Conservation (phyloP, 2,888 invertebrate species). For the Eilema griseolum region DNA sequence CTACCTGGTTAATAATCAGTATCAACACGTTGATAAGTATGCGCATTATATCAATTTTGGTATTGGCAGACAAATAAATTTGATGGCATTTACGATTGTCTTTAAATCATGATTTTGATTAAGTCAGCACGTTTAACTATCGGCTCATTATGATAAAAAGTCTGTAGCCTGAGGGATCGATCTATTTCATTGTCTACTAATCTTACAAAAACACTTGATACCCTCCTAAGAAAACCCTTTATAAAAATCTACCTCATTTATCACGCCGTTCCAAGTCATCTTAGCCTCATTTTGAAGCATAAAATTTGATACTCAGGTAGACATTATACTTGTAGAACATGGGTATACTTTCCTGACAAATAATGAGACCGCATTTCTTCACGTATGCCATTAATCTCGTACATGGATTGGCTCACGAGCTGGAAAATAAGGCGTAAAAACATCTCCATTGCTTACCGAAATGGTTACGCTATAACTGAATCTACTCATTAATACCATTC, state of each 20-base stretch:
- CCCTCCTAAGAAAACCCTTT: not conserved
- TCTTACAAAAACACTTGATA: not conserved
- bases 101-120: too few relatives aligned
- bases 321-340: constrained; percentile 27
- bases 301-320: constrained; percentile 38
- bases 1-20: too few relatives aligned
- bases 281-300: constrained; percentile 26
- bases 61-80: too few relatives aligned
- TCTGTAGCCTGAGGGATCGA: not conserved
- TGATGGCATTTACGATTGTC: too few relatives aligned
- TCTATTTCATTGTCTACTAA: not conserved
- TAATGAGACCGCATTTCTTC: constrained; percentile 42
- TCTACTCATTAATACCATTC: constrained; percentile 47
- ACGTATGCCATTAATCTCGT: constrained; percentile 44
- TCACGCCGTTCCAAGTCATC: constrained; percentile 21
- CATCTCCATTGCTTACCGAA: constrained; percentile 32
- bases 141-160: too few relatives aligned
- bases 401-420: constrained; percentile 47
- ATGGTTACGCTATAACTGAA: constrained; percentile 38
- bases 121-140: too few relatives aligned
- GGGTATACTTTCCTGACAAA: constrained; percentile 25
- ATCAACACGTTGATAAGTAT: too few relatives aligned
- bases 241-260: constrained; percentile 27
- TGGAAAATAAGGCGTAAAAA: constrained; percentile 54
- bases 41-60: too few relatives aligned